phyloP scores from a whole-genome alignment of 1,140 invertebrate genomes.

The Lepidostoma basale region DNA sequence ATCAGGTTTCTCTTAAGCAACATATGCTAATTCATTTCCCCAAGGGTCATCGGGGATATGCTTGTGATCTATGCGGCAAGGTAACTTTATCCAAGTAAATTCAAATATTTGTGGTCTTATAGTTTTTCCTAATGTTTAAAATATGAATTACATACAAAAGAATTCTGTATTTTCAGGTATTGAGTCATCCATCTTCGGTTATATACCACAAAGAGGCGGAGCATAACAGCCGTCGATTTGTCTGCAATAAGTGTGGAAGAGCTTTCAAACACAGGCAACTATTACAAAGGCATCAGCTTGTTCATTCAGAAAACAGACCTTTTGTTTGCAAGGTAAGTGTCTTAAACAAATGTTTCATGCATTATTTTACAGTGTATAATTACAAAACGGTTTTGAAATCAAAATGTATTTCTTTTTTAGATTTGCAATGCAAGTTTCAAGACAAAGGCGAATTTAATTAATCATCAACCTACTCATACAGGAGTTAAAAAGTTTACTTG shows the following conservation, averaged over 20 bases:
- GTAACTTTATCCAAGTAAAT: conserved; percentile 49
- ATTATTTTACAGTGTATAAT: neutral
- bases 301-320: conserved; percentile 70
- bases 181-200: conserved; percentile 65
- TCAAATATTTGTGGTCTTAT: no score
- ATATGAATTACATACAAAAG: neutral
- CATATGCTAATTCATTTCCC: conserved; percentile 63
- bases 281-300: conserved; percentile 71
- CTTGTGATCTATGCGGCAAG: conserved; percentile 74
- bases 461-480: conserved; percentile 71
- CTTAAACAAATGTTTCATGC: neutral
- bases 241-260: conserved; percentile 73
- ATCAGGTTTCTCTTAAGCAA: conserved; percentile 63
- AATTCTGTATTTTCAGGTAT: conserved; percentile 47
- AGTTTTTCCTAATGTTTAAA: neutral
- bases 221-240: conserved; percentile 69
- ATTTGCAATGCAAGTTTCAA: conserved; percentile 71
- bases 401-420: conserved; percentile 47
- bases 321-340: conserved; percentile 61
- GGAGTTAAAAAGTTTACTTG: conserved; percentile 77
- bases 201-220: conserved; percentile 74
- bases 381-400: no score
- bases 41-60: conserved; percentile 59
- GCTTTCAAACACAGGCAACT: conserved; percentile 74
- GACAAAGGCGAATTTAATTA: conserved; percentile 72